Percentiles rank a stretch among this genome's conserved stretches.
phyloP scores from a whole-genome alignment of 2,888 invertebrate genomes.

The Nymphalis polychloros region DNA sequence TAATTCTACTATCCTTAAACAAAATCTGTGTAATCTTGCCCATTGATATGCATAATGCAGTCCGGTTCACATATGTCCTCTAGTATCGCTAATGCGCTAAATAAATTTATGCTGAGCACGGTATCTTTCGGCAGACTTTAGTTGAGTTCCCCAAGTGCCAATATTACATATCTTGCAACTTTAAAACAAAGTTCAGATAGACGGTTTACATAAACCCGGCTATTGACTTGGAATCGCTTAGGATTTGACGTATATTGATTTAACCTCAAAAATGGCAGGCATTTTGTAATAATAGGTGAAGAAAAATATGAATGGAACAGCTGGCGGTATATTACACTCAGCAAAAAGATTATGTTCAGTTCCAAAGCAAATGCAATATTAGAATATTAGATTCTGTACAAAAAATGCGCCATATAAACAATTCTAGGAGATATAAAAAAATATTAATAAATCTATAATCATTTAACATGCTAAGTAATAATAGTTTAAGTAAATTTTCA shows the following conservation, averaged over 20 bases:
- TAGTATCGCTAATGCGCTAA: conserved; percentile 28
- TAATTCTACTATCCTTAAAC: neutral
- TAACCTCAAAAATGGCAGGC: neutral
- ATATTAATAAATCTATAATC: too few relatives aligned
- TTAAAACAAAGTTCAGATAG: neutral
- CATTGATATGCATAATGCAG: conserved; percentile 32
- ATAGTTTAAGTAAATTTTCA: too few relatives aligned
- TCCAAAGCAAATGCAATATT: neutral
- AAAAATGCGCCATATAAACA: neutral
- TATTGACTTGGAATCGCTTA: conserved; percentile 1
- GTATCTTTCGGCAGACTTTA: conserved; percentile 23
- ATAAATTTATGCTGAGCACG: conserved; percentile 34
- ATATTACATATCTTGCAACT: conserved; percentile 25
- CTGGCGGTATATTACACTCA: conserved; percentile 16
- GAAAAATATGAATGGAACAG: conserved; percentile 18
- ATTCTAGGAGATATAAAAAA: too few relatives aligned
- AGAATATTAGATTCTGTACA: conserved; percentile 12
- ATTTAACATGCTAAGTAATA: too few relatives aligned
- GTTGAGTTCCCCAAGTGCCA: conserved; percentile 18
- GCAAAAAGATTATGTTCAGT: conserved; percentile 16
- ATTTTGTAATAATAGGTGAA: conserved; percentile 3
- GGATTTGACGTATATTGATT: neutral
- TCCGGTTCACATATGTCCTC: conserved; percentile 26
- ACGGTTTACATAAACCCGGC: conserved; percentile 2
- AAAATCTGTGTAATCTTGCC: conserved; percentile 1